Percentiles rank a stretch among this genome's conserved stretches.
Conservation (phyloP, 2,113 vertebrate genomes). For the Pelusios castaneus region DNA sequence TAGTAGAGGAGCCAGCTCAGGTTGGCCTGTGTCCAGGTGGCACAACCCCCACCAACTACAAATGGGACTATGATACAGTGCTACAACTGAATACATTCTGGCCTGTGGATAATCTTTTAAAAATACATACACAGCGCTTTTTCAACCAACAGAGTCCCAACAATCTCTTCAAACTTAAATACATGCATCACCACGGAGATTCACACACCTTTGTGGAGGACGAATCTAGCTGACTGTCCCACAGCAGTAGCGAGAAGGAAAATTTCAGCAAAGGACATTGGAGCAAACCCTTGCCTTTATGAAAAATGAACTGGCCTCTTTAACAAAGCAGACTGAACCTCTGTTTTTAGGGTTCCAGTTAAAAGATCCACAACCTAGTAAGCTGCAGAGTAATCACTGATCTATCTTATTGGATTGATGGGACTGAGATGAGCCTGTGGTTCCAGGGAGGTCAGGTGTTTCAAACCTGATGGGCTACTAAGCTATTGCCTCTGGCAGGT, state of each 20-base stretch:
- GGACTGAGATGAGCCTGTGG: accelerated
- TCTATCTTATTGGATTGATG: not conserved
- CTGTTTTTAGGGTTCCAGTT: not conserved
- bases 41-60: not conserved
- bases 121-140: not conserved
- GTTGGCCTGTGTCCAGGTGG: not conserved
- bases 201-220: accelerated
- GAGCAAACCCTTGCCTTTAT: accelerated
- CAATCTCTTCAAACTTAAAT: not conserved
- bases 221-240: not conserved
- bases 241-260: not conserved
- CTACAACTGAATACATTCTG: not conserved
- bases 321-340: not conserved
- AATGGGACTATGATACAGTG: not conserved
- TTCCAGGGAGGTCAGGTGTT: not conserved
- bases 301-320: not conserved
- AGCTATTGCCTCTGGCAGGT: not conserved
- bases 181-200: not conserved
- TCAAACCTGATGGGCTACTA: not conserved
- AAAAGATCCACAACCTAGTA: not conserved
- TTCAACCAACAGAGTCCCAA: not conserved
- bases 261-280: not conserved
- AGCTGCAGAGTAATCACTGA: accelerated
- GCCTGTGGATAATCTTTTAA: not conserved
- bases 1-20: not conserved